Conservation (phyloP, 2,888 invertebrate genomes). For the Dorcus hopei region DNA sequence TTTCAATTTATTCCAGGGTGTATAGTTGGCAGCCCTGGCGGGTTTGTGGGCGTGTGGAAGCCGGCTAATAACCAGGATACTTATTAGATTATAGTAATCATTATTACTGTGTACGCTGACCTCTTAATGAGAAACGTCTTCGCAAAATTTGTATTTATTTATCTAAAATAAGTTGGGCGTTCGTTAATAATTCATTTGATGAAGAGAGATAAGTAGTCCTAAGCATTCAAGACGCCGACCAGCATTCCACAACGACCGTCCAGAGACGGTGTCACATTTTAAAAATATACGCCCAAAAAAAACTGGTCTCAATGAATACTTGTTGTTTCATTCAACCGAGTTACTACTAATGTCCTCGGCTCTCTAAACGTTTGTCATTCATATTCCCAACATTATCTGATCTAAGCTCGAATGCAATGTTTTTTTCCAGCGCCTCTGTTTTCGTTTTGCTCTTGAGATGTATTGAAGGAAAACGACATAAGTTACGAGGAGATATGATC, state of each 20-base stretch:
- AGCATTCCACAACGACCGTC: constrained; percentile 29
- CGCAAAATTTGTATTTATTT: no score
- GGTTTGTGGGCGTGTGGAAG: constrained; percentile 46
- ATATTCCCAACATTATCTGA: constrained; percentile 8
- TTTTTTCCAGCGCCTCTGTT: no score
- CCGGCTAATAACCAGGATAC: constrained; percentile 42
- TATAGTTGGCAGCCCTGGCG: constrained; percentile 23
- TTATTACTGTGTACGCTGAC: background rate
- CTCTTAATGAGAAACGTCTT: no score
- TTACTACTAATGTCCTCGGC: constrained; percentile 17
- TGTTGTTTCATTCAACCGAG: constrained; percentile 25
- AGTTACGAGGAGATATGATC: no score
- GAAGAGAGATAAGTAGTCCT: constrained; percentile 30
- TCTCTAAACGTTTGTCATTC: constrained; percentile 17
- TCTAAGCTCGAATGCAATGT: background rate
- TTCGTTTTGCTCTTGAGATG: no score
- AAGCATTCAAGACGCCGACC: constrained; percentile 33
- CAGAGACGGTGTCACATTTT: constrained; percentile 27
- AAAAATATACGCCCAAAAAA: constrained; percentile 3
- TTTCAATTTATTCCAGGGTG: constrained; percentile 44
- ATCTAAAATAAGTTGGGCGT: background rate
- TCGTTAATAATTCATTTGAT: constrained; percentile 26
- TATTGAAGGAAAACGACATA: no score
- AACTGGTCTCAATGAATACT: constrained; percentile 29
- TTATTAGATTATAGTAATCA: constrained; percentile 48